These are phyloP conservation scores for Pseudachorutes palmiensis DNA, from an alignment of 1,140 invertebrate species.

Conservation along the genomic window DNA sequence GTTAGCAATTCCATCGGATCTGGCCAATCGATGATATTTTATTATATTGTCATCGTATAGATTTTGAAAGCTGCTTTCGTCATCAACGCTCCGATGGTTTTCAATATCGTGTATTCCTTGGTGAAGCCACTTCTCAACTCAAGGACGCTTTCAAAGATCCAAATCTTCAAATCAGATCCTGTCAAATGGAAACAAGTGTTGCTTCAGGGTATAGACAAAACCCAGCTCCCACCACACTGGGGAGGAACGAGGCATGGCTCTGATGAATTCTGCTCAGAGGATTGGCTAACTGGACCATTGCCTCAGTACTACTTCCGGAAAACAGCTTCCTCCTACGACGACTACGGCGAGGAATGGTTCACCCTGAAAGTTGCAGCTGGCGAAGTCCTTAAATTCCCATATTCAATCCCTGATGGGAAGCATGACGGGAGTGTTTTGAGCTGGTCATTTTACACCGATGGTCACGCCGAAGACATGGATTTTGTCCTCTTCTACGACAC, in stretches of 20 bases:
- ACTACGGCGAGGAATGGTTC: conserved; percentile 12
- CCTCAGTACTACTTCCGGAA: conserved; percentile 1
- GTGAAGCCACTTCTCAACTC: conserved; percentile 19
- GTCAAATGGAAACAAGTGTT: background rate
- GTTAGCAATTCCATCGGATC: background rate
- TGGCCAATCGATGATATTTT: background rate
- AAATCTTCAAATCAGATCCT: conserved; percentile 8
- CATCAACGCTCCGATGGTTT: conserved; percentile 21
- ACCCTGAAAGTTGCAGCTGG: background rate
- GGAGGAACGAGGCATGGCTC: conserved; percentile 11
- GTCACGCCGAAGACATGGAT: background rate
- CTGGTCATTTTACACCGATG: conserved; percentile 3
- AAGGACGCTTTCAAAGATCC: background rate
- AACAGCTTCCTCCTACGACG: background rate
- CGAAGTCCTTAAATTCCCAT: conserved; percentile 9
- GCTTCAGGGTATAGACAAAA: background rate
- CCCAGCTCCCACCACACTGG: conserved; percentile 13
- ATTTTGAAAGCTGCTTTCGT: conserved; percentile 22
- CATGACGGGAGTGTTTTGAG: background rate
- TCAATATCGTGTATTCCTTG: conserved; percentile 13
- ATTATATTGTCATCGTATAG: background rate
- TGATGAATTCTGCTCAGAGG: conserved; percentile 10
- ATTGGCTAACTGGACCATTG: background rate
- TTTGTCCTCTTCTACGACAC: background rate
- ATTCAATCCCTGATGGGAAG: background rate